phyloP scores from a whole-genome alignment of 2,888 invertebrate genomes.

The Hypsopygia costalis region DNA sequence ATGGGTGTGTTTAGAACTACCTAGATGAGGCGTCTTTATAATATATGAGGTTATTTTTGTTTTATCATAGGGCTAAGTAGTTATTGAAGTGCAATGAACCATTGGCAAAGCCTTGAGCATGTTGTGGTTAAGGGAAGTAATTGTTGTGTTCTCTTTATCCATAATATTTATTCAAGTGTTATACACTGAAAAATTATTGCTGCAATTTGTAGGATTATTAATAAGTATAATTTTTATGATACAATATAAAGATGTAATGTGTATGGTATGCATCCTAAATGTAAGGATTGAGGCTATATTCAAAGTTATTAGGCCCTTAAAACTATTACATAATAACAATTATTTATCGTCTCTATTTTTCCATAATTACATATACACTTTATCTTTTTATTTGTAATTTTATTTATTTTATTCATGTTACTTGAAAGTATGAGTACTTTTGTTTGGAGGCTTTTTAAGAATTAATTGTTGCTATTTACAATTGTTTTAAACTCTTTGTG shows the following conservation, averaged over 20 bases:
- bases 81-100: slow-evolving; percentile 68
- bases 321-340: slow-evolving; percentile 18
- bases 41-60: slow-evolving; percentile 30
- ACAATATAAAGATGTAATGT: slow-evolving; percentile 22
- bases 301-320: slow-evolving; percentile 36
- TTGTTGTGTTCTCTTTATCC: slow-evolving; percentile 56
- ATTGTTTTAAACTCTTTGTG: slow-evolving; percentile 62
- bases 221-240: slow-evolving; percentile 31
- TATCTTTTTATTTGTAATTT: slow-evolving; percentile 40
- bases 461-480: slow-evolving; percentile 74
- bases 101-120: slow-evolving; percentile 69
- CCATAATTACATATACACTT: slow-evolving; percentile 29
- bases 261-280: slow-evolving; percentile 25
- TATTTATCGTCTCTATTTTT: slow-evolving; percentile 38
- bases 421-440: slow-evolving; percentile 46
- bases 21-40: slow-evolving; percentile 39
- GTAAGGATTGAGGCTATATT: slow-evolving; percentile 50
- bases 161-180: slow-evolving; percentile 64
- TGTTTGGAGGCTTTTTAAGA: slow-evolving; percentile 63
- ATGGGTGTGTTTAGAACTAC: slow-evolving; percentile 43
- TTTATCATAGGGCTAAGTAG: slow-evolving; percentile 45
- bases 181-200: slow-evolving; percentile 59
- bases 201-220: slow-evolving; percentile 50
- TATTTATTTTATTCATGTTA: slow-evolving; percentile 57
- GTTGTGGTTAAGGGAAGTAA: slow-evolving; percentile 54